These are phyloP conservation scores for Scaptomyza polygonia DNA, from an alignment of 2,888 invertebrate species.

Conservation along the genomic window DNA sequence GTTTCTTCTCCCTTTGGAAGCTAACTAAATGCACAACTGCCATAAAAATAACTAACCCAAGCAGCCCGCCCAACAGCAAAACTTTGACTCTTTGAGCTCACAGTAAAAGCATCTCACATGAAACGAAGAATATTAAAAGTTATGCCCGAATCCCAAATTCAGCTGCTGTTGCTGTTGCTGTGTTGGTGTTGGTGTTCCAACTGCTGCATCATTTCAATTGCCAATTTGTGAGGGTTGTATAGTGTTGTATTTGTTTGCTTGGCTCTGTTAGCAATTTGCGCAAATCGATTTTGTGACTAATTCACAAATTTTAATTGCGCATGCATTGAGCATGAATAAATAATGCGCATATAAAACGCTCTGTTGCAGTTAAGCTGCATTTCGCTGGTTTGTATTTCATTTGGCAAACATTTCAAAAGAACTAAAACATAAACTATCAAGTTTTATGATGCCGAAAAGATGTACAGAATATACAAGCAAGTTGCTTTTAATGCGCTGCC, in stretches of 20 bases:
- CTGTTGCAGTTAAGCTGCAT: constrained; percentile 36
- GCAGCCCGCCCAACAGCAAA: constrained; percentile 29
- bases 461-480: constrained; percentile 54
- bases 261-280: constrained; percentile 52
- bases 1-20: not conserved
- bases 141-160: constrained; percentile 28
- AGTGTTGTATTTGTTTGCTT: not conserved
- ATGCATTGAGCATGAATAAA: constrained; percentile 74
- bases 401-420: constrained; percentile 49
- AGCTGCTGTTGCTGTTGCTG: not conserved
- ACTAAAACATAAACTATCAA: constrained; percentile 72
- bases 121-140: constrained; percentile 49
- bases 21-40: constrained; percentile 52
- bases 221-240: constrained; percentile 39
- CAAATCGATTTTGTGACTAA: constrained; percentile 76
- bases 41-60: constrained; percentile 48
- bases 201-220: constrained; percentile 46
- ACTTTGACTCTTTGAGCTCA: constrained; percentile 41
- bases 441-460: constrained; percentile 65
- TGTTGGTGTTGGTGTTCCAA: too few relatives aligned
- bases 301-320: constrained; percentile 71
- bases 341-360: constrained; percentile 59
- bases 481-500: constrained; percentile 62
- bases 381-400: constrained; percentile 48
- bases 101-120: constrained; percentile 31